phyloP scores from a whole-genome alignment of 2,113 vertebrate genomes.

The Colossoma macropomum region DNA sequence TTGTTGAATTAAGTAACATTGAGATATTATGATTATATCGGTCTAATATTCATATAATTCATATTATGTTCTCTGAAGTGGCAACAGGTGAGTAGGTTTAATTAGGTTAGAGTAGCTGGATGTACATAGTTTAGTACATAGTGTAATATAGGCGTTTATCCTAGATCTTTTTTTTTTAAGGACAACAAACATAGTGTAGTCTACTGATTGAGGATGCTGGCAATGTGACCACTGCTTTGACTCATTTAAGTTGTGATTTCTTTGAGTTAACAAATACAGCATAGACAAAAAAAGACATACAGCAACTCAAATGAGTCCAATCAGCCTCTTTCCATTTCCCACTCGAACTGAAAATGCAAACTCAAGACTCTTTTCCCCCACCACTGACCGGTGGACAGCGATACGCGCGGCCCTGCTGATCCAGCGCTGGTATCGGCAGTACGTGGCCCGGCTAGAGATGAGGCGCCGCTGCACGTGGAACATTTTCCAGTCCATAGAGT shows the following conservation, averaged over 20 bases:
- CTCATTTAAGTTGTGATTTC: not conserved
- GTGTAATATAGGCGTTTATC: not conserved
- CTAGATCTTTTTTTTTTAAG: not conserved
- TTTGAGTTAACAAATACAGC: not conserved
- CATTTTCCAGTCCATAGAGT: constrained; percentile 95
- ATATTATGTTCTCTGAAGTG: constrained; percentile 60
- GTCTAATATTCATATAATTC: not conserved
- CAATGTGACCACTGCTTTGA: not conserved
- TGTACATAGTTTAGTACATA: not conserved
- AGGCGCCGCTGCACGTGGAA: constrained; percentile 91
- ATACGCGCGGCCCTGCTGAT: constrained; percentile 89
- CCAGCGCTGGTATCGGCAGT: constrained; percentile 91
- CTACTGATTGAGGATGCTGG: not conserved
- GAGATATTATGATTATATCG: not conserved
- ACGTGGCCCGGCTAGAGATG: constrained; percentile 87
- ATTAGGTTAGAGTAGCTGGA: not conserved
- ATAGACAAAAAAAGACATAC: not conserved
- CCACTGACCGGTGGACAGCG: constrained; percentile 67
- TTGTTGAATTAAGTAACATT: not conserved
- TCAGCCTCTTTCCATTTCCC: not conserved
- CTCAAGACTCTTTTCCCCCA: no score
- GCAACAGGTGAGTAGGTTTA: constrained; percentile 69
- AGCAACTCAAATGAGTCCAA: not conserved
- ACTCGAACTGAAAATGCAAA: no score
- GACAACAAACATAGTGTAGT: not conserved